Evolutionary conservation across 2,797 vertebrate genomes (phyloP).

Genomic region (Cirrhinus molitorella): DNA sequence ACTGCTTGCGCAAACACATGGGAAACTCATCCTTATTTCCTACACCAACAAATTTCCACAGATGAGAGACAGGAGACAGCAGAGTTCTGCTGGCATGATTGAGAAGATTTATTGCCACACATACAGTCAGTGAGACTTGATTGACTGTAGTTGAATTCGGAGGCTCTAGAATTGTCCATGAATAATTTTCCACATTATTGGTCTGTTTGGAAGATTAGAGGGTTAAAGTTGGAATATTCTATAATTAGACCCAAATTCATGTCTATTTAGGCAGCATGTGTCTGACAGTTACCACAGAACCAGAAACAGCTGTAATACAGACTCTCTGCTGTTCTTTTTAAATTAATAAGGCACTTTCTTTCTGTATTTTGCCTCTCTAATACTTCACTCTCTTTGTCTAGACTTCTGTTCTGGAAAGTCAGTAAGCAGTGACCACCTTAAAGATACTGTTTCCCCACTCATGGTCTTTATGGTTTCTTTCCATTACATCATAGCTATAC

Average conservation of each 20-base stretch:
- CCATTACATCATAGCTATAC: background rate
- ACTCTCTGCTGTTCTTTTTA: background rate
- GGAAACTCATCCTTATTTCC: slow-evolving; percentile 8
- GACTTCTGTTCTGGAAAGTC: slow-evolving; percentile 70
- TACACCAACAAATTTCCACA: slow-evolving; percentile 23
- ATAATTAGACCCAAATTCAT: slow-evolving; percentile 21
- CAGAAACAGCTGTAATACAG: background rate
- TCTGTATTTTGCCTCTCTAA: background rate
- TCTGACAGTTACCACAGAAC: slow-evolving; percentile 35
- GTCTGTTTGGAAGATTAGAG: background rate
- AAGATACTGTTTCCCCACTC: slow-evolving; percentile 57
- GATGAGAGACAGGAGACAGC: slow-evolving; percentile 19
- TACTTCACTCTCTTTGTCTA: slow-evolving; percentile 35
- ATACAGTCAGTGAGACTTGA: background rate
- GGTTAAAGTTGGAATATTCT: slow-evolving; percentile 22
- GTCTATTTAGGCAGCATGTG: slow-evolving; percentile 27
- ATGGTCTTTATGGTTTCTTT: slow-evolving; percentile 2
- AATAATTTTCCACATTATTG: slow-evolving; percentile 27
- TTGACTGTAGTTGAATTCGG: slow-evolving; percentile 1
- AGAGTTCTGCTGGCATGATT: slow-evolving; percentile 12
- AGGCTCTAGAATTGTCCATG: background rate
- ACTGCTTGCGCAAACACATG: slow-evolving; percentile 8
- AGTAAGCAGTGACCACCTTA: slow-evolving; percentile 75
- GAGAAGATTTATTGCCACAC: background rate
- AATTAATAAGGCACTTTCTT: background rate